Percentiles rank a stretch among this genome's conserved stretches.
These are phyloP conservation scores for Nannobrachium achirus DNA, from an alignment of 2,113 vertebrate genomes.

Conservation along the genomic window DNA sequence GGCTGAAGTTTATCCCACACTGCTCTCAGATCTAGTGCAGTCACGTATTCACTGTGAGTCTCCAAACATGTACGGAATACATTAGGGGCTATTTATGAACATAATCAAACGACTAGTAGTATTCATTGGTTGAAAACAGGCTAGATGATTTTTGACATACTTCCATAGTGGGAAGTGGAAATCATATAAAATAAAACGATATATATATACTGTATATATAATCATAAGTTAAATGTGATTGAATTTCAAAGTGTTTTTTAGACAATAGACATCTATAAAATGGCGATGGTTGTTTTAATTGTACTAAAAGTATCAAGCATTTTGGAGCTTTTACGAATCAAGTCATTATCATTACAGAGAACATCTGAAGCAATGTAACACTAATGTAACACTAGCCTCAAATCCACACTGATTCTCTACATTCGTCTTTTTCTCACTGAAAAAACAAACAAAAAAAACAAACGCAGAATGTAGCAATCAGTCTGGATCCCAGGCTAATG, in stretches of 20 bases:
- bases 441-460: no score
- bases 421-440: no score
- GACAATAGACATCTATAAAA: conserved; percentile 21
- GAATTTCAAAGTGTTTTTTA: conserved; percentile 6
- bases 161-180: not conserved
- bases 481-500: no score
- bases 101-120: not conserved
- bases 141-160: conserved; percentile 40
- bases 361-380: conserved; percentile 28
- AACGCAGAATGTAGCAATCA: no score
- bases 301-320: conserved; percentile 23
- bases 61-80: conserved; percentile 33
- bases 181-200: no score
- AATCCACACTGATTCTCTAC: no score
- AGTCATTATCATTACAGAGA: conserved; percentile 7
- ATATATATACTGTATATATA: conserved; percentile 1
- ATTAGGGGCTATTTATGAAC: conserved; percentile 43
- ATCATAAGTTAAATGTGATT: no score
- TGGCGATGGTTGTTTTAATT: not conserved
- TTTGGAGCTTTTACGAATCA: conserved; percentile 9
- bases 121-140: conserved; percentile 46
- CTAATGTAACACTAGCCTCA: no score
- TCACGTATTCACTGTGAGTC: conserved; percentile 71
- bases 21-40: conserved; percentile 69
- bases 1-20: conserved; percentile 74